A percentile compares a stretch with the other conserved stretches of the same genome.
Evolutionary conservation across 2,888 invertebrate genomes (phyloP).

Genomic region (Caenorhabditis sp.): DNA sequence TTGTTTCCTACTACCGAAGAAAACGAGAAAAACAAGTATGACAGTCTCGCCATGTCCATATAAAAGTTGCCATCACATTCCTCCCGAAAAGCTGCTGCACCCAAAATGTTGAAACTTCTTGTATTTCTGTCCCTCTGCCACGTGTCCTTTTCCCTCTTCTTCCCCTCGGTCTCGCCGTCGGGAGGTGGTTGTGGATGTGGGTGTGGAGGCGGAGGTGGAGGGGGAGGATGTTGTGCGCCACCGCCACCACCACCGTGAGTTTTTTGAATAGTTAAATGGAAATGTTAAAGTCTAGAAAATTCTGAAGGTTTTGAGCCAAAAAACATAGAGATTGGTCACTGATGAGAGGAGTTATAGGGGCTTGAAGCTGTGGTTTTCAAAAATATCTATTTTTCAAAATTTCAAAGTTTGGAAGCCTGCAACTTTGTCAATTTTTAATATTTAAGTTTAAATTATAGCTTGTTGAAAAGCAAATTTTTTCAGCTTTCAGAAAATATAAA

Average conservation of each 20-base stretch:
- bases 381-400: not conserved
- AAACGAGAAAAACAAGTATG: constrained; percentile 39
- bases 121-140: constrained; percentile 26
- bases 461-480: not conserved
- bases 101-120: constrained; percentile 38
- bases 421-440: not conserved
- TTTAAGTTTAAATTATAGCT: not conserved
- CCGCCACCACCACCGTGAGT: constrained; percentile 60
- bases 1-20: not conserved
- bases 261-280: not conserved
- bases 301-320: not conserved
- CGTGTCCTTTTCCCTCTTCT: constrained; percentile 41
- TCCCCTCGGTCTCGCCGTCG: constrained; percentile 46
- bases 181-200: constrained; percentile 52
- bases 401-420: too few relatives aligned
- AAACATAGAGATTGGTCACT: not conserved
- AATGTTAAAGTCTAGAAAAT: not conserved
- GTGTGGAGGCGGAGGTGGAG: constrained; percentile 59
- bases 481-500: not conserved
- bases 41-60: not conserved
- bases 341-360: not conserved
- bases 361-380: not conserved
- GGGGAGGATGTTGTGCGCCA: constrained; percentile 55
- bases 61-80: not conserved
- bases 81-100: not conserved